Conservation (phyloP, 2,888 invertebrate species). For the Ophioninae sp. region DNA sequence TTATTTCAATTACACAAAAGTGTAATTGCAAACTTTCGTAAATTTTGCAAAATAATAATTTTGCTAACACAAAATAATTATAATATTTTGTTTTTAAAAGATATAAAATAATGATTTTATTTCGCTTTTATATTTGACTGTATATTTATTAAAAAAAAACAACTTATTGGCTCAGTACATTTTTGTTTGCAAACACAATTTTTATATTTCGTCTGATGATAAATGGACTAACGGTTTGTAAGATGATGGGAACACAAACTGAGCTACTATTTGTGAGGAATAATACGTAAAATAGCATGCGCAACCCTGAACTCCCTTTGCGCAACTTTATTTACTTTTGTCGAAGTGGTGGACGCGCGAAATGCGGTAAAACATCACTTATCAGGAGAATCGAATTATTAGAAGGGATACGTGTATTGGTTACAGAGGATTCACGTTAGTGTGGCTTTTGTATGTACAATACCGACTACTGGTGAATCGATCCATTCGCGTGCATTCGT, state of each 20-base stretch:
- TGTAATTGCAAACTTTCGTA: too few relatives aligned
- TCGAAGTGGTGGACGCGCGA: slow-evolving; percentile 12
- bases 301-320: slow-evolving; percentile 25
- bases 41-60: too few relatives aligned
- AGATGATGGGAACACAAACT: neutral
- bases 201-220: neutral
- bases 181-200: neutral
- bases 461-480: neutral
- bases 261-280: slow-evolving; percentile 2
- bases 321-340: neutral
- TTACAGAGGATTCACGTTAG: neutral
- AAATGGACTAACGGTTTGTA: neutral
- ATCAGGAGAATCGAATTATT: slow-evolving; percentile 10
- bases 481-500: slow-evolving; percentile 22
- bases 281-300: neutral
- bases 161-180: too few relatives aligned
- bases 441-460: neutral
- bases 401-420: neutral
- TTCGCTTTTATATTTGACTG: too few relatives aligned
- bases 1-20: too few relatives aligned
- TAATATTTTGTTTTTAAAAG: too few relatives aligned
- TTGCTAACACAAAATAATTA: too few relatives aligned
- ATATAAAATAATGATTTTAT: too few relatives aligned
- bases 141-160: too few relatives aligned
- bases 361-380: slow-evolving; percentile 15